Base-by-base conservation (phyloP, 2,888 invertebrate genomes). In the Pelosia muscerda region DNA sequence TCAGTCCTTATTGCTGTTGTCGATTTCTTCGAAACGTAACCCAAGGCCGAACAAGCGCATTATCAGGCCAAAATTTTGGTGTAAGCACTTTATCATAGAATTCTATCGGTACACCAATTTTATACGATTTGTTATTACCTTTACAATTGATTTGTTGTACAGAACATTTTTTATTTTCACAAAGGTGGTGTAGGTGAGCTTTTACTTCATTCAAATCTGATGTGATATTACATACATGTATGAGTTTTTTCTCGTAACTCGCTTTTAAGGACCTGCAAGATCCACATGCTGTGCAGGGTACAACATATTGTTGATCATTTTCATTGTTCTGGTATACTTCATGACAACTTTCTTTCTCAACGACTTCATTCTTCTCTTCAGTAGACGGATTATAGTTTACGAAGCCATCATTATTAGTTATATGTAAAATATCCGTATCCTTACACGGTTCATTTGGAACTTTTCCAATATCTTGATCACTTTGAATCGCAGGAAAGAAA, bases 11-110 rank as follows among this genome's bases (percentile, higher is more conserved):
- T 23, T 34, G 23, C 23, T 59, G 38, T 0, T 59, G 38, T 4
- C 19, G 59, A 2, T 38, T 25, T 19, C 25, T 23, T 2, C 59
- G 59, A 25, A 59, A 59, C 2, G 19, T 4, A 5, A 59, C 59
- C 59, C 59, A 59, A 25, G 59, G 59, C 5, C 59, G 38, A 10
- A 59, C 25, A 38, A 59, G 59, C 23, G 59, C 38, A n/a, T 59
- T 59, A 23, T 25, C 59, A 10, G 59, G 59, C 25, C 38, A 59
- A 59, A 38, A 25, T 59, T 38, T 38, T 0, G 38, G 59, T 3
- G 23, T 38, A 10, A 59, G 38, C 0, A 59, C 38, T 38, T 38
- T 59, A 23, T 59, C 59, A 19, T 38, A 59, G 23, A 38, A 38
- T 38, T 15, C 59, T 19, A 38, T 38, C 1, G 59, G 59, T 19